Conservation (phyloP, 2,797 vertebrate genomes). For the Mallotus villosus region DNA sequence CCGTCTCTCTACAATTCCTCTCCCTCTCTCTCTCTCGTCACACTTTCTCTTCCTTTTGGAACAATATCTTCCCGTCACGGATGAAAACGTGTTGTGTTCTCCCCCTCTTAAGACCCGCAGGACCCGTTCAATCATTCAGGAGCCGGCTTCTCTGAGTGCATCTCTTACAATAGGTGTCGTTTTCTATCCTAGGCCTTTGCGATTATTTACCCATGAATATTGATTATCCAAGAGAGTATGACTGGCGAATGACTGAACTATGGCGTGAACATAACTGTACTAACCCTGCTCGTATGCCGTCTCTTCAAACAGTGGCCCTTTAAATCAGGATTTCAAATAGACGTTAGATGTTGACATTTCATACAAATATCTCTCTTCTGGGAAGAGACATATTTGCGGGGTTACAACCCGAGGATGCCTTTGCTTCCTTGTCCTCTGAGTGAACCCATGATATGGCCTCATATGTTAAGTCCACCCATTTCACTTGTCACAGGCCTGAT, state of each 20-base stretch:
- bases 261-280: constrained; percentile 8
- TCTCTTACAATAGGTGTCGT: too few species aligned
- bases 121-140: constrained; percentile 35
- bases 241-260: constrained; percentile 17
- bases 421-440: constrained; percentile 61
- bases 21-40: not conserved
- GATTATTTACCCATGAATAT: too few species aligned
- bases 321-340: constrained; percentile 23
- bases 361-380: constrained; percentile 2
- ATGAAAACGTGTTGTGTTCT: not conserved
- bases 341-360: constrained; percentile 34
- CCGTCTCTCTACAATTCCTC: not conserved
- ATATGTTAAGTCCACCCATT: constrained; percentile 67
- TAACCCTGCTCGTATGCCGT: constrained; percentile 29
- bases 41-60: not conserved
- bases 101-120: not conserved
- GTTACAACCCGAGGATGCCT: constrained; percentile 41
- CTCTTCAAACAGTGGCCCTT: constrained; percentile 28
- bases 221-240: not conserved
- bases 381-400: not conserved
- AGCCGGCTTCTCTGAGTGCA: not conserved
- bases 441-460: constrained; percentile 66
- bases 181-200: too few species aligned
- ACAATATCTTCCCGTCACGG: not conserved
- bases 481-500: constrained; percentile 63